phyloP scores from a whole-genome alignment of 2,113 vertebrate genomes.

The Corydoras sp. region DNA sequence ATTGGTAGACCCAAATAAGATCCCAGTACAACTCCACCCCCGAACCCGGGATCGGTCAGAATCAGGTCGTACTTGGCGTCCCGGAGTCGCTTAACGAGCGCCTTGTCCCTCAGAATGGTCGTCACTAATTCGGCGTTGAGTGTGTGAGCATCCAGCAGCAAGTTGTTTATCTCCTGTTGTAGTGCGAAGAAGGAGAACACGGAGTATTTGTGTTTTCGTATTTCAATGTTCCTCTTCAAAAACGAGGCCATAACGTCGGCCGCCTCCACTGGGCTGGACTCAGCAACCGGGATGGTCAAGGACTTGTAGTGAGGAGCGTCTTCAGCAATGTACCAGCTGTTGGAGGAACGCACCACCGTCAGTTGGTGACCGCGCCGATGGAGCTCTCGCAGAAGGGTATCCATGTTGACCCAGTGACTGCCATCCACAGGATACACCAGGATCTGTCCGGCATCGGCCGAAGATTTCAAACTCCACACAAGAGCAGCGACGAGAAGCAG shows the following conservation, averaged over 20 bases:
- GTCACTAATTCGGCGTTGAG: conserved; percentile 37
- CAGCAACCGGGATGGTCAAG: conserved; percentile 26
- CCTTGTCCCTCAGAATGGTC: conserved; percentile 37
- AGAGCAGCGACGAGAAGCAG: no score
- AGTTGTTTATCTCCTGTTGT: conserved; percentile 30
- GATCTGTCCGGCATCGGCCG: conserved; percentile 33
- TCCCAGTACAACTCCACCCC: conserved; percentile 50
- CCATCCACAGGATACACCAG: conserved; percentile 49
- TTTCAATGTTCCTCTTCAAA: conserved; percentile 39
- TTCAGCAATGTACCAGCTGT: conserved; percentile 42
- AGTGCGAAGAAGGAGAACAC: conserved; percentile 36
- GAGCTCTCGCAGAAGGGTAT: conserved; percentile 43
- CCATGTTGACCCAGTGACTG: conserved; percentile 52
- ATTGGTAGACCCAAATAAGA: conserved; percentile 47
- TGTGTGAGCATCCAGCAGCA: conserved; percentile 36
- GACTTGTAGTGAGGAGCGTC: conserved; percentile 35
- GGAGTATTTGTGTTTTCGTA: conserved; percentile 24
- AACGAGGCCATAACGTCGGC: conserved; percentile 39
- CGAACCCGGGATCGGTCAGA: conserved; percentile 50
- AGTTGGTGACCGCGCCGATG: conserved; percentile 43
- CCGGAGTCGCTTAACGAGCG: conserved; percentile 34
- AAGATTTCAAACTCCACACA: no score
- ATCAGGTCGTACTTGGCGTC: conserved; percentile 44
- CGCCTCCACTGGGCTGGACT: conserved; percentile 36
- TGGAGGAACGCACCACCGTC: conserved; percentile 45